Evolutionary conservation across 2,113 vertebrate species (phyloP).

Genomic region (Lophochroa leadbeateri): DNA sequence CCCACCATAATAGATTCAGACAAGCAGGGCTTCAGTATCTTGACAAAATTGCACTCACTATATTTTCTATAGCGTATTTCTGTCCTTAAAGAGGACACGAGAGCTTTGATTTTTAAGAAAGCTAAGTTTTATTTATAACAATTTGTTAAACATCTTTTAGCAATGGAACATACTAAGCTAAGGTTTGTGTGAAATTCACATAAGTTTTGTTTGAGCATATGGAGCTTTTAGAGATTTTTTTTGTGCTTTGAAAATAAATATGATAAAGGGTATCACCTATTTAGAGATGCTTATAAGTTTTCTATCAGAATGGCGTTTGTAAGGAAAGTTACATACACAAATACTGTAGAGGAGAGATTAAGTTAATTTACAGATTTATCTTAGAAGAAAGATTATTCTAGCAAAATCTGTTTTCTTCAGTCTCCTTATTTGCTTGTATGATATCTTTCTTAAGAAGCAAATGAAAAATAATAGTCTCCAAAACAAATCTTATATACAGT

Average conservation of each 20-base stretch:
- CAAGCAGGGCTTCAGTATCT: neutral
- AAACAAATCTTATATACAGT: neutral
- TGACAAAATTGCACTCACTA: neutral
- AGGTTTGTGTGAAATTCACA: neutral
- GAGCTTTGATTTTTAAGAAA: neutral
- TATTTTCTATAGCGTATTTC: neutral
- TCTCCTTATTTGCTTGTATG: neutral
- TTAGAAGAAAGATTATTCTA: neutral
- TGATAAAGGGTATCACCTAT: neutral
- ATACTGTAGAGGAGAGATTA: neutral
- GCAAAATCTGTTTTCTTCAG: neutral
- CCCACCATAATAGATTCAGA: neutral
- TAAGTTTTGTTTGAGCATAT: neutral
- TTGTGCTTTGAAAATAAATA: neutral
- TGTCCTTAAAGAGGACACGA: neutral
- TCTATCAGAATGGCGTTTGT: neutral
- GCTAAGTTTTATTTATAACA: neutral
- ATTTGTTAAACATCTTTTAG: neutral
- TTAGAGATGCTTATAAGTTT: neutral
- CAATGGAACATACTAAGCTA: neutral
- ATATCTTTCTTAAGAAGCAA: neutral
- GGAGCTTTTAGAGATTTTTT: neutral
- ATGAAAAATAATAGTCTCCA: neutral
- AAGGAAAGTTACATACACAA: neutral
- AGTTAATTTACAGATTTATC: neutral